These are phyloP conservation scores for Candoia aspera DNA, from an alignment of 2,113 vertebrate genomes.

Conservation along the genomic window DNA sequence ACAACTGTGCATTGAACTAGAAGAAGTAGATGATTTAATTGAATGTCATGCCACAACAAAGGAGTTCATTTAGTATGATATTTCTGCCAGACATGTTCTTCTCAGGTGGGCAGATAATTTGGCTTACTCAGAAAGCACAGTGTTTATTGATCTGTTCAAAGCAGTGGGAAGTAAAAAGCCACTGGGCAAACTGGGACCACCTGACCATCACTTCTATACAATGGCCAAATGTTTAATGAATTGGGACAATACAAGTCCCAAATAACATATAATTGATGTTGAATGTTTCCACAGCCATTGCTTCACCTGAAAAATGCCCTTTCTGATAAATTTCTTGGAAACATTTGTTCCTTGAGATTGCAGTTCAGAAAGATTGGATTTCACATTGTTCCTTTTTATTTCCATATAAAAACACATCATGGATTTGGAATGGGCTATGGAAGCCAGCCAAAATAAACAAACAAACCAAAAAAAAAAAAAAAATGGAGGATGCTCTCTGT, in stretches of 20 bases:
- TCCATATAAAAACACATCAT: not conserved
- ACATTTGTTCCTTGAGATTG: not conserved
- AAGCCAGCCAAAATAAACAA: too few species aligned
- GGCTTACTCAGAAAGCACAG: not conserved
- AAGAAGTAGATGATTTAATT: not conserved
- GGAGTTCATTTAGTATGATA: not conserved
- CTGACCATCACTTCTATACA: not conserved
- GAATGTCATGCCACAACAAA: not conserved
- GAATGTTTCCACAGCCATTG: not conserved
- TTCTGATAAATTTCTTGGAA: slow-evolving; percentile 4
- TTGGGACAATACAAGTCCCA: not conserved
- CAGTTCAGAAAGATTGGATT: not conserved
- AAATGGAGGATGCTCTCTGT: not conserved
- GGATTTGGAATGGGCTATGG: not conserved
- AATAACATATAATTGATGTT: not conserved
- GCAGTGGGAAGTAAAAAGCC: not conserved
- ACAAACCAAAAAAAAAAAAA: not conserved
- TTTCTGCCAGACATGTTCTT: not conserved
- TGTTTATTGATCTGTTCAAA: not conserved
- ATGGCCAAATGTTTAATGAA: rapidly evolving
- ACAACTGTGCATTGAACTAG: not conserved
- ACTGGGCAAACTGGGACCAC: not conserved
- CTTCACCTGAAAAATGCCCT: rapidly evolving
- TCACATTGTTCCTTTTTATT: not conserved
- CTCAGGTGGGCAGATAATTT: not conserved